Conservation (phyloP, 2,113 vertebrate species). For the Manacus vitellinus region DNA sequence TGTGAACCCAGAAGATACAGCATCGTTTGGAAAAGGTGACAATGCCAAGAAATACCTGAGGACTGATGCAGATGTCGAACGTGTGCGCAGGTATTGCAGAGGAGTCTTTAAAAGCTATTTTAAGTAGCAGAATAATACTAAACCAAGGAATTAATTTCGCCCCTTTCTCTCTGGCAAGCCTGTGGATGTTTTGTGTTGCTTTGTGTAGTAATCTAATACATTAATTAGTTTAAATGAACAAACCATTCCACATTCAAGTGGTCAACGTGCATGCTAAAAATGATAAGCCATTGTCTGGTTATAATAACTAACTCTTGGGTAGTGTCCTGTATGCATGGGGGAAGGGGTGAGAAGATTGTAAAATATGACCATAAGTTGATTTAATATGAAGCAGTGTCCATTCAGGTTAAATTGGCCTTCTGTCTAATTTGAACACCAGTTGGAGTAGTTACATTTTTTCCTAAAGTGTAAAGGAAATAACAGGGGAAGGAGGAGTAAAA, state of each 20-base stretch:
- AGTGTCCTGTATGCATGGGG: neutral
- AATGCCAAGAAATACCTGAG: constrained; percentile 76
- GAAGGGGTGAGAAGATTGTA: neutral
- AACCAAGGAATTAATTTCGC: neutral
- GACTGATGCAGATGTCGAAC: constrained; percentile 81
- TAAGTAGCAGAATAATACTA: neutral
- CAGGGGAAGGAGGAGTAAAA: neutral
- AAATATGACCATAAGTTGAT: neutral
- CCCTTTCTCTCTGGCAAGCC: neutral
- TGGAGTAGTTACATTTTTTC: neutral
- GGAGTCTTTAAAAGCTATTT: neutral
- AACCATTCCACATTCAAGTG: neutral
- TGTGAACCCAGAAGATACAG: constrained; percentile 80
- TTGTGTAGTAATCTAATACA: neutral
- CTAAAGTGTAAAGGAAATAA: neutral
- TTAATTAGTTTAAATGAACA: neutral
- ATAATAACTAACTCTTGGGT: neutral
- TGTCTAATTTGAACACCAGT: neutral
- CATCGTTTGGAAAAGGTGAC: constrained; percentile 39
- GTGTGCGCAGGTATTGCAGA: constrained; percentile 78
- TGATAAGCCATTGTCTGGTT: neutral
- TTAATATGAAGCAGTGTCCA: neutral
- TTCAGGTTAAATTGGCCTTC: neutral
- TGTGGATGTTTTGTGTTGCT: neutral
- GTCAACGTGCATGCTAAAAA: neutral